Conservation (phyloP, 2,888 invertebrate species). For the Oxystoma pomonae region DNA sequence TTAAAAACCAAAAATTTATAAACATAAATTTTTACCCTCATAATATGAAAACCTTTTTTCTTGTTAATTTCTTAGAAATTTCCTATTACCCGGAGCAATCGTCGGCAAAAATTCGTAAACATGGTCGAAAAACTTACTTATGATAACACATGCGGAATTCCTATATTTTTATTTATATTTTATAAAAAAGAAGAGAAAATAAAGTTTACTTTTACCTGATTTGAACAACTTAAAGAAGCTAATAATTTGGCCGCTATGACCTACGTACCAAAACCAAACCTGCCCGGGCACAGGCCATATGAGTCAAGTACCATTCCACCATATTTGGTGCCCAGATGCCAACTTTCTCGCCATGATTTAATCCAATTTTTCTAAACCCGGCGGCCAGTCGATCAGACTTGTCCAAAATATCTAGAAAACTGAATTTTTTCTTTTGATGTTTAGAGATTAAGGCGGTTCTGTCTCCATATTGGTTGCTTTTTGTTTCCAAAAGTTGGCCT, state of each 20-base stretch:
- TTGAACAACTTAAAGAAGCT: background rate
- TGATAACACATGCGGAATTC: no score
- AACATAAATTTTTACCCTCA: no score
- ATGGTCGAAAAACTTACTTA: background rate
- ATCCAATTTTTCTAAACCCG: slow-evolving; percentile 62
- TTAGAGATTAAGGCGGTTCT: slow-evolving; percentile 56
- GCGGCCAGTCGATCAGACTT: slow-evolving; percentile 66
- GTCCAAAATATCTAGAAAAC: slow-evolving; percentile 50
- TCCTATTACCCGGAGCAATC: no score
- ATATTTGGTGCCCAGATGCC: slow-evolving; percentile 79
- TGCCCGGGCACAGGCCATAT: slow-evolving; percentile 66
- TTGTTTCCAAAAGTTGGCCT: slow-evolving; percentile 54
- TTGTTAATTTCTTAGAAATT: no score
- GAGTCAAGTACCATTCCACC: slow-evolving; percentile 69
- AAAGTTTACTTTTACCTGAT: no score
- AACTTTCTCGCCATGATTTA: slow-evolving; percentile 67
- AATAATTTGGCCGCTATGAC: background rate
- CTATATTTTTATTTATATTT: no score
- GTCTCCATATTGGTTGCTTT: slow-evolving; percentile 53
- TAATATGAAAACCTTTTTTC: no score
- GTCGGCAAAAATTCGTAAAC: no score
- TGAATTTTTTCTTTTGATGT: slow-evolving; percentile 52
- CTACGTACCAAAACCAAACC: slow-evolving; percentile 65
- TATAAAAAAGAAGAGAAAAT: no score
- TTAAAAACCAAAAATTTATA: no score